phyloP scores from a whole-genome alignment of 2,113 vertebrate genomes.

The Prunella himalayana region DNA sequence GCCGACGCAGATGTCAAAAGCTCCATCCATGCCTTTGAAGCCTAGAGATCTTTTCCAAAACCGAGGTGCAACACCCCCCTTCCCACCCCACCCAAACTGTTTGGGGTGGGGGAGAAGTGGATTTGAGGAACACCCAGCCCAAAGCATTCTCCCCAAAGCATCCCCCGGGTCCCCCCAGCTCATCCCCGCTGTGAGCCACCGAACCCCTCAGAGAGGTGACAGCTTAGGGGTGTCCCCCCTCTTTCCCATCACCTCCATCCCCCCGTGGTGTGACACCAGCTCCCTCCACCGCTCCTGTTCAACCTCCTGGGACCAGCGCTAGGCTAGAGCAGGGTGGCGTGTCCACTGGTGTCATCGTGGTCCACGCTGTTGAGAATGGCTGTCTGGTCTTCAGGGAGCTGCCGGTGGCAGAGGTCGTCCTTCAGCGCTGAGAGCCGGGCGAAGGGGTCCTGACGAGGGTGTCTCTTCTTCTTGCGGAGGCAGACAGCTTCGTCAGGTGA shows the following conservation, averaged over 20 bases:
- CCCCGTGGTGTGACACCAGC: background rate
- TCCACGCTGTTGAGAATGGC: constrained; percentile 92
- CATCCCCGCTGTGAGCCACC: fast-evolving
- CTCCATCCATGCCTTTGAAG: constrained; percentile 22
- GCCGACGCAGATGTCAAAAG: constrained; percentile 24
- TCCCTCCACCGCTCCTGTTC: background rate
- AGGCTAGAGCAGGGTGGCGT: constrained; percentile 88
- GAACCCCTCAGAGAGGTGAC: background rate
- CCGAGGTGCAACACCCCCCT: background rate
- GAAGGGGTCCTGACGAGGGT: constrained; percentile 87
- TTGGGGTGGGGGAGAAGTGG: background rate
- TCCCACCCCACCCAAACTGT: background rate
- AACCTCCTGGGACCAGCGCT: background rate
- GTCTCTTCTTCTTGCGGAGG: constrained; percentile 90
- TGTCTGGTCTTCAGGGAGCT: constrained; percentile 90
- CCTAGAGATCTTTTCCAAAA: constrained; percentile 42
- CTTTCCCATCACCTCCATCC: background rate
- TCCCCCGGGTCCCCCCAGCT: background rate
- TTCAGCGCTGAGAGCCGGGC: constrained; percentile 86
- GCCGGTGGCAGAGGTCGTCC: constrained; percentile 81
- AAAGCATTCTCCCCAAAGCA: background rate
- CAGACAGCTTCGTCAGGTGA: constrained; percentile 84
- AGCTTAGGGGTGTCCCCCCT: fast-evolving
- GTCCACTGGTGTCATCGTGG: constrained; percentile 81
- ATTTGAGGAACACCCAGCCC: background rate